These are phyloP conservation scores for Agrotis exclamationis DNA, from an alignment of 2,888 invertebrate genomes.

Conservation along the genomic window DNA sequence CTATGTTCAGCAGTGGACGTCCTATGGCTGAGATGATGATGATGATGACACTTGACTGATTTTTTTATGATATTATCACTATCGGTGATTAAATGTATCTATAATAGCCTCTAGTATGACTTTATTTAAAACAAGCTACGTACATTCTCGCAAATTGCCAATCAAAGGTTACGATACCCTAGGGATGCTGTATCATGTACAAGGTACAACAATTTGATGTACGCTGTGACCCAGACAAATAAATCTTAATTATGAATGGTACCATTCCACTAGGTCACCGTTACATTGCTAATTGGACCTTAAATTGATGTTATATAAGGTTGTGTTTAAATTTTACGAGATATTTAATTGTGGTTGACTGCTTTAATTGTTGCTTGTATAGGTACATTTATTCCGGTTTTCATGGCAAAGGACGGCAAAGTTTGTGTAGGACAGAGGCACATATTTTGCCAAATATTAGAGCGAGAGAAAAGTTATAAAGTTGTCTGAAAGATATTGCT, in stretches of 20 bases:
- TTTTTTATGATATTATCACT: no score
- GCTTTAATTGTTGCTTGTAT: background rate
- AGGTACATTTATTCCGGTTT: background rate
- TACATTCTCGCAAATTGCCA: slow-evolving; percentile 20
- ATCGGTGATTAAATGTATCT: no score
- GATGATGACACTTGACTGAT: no score
- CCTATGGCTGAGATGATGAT: no score
- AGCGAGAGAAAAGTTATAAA: no score
- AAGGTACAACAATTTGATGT: slow-evolving; percentile 37
- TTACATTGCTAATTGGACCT: slow-evolving; percentile 40
- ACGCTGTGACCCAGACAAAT: slow-evolving; percentile 38
- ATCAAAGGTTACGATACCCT: slow-evolving; percentile 17
- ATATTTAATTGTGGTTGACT: background rate
- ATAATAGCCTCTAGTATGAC: background rate
- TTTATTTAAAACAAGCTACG: slow-evolving; percentile 11
- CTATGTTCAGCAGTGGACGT: no score
- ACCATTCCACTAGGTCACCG: slow-evolving; percentile 22
- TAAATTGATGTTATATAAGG: slow-evolving; percentile 27
- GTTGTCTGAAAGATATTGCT: no score
- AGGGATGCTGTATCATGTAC: slow-evolving; percentile 22
- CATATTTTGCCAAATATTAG: background rate
- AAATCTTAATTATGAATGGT: slow-evolving; percentile 54
- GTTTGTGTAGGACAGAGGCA: background rate
- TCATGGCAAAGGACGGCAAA: background rate
- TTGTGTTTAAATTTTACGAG: background rate